Base-by-base conservation (phyloP, 2,113 vertebrate genomes). In the Geococcyx californianus region DNA sequence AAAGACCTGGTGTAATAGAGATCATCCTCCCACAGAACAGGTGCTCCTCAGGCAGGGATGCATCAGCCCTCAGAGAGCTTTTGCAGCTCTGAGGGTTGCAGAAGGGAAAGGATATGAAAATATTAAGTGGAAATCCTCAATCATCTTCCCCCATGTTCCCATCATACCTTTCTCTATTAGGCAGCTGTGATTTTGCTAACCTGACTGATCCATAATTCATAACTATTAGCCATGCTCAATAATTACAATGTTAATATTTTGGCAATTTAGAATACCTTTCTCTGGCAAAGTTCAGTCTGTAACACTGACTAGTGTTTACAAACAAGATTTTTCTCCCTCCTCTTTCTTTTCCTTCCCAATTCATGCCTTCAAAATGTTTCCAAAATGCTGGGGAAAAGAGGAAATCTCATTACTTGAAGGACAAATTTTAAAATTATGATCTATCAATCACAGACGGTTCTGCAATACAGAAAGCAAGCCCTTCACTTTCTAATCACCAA, bases 231-330 rank as follows among this genome's bases (percentile, higher is more conserved):
- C 59, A 59, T 20, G 84, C 66, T 94, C 69, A 75, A 62, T 91
- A 97, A 95, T 95, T 87, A 59, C 69, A 92, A 34, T 13, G 75
- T 92, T 93, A 96, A 95, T 96, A 92, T 96, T 80, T 90, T 75
- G 83, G 56, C 81, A 88, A 90, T 94, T 94, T 84, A 31, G 29
- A 86, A 91, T 63, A 74, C 63, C 51, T 87, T 83, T 84, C 51
- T 69, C 62, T 2, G 2, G 45, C 81, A 87, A 63, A 85, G 55
- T 66, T 95, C 78, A 70, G 59, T 33, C 67, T 59, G 25, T 81
- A 18, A 59, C 75, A 40, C 59, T 67, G 78, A 72, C 40, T 80
- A 83, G 51, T 76, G 72, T 77, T 94, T 88, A 64, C 11, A 60
- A 86, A 28, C 33, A 74, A 55, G 90, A 79, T 13, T 5, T 1